A percentile compares a stretch with the other conserved stretches of the same genome.
These are phyloP conservation scores for Cyphomyrus plagiostoma DNA, from an alignment of 2,113 vertebrate genomes.

Conservation along the genomic window DNA sequence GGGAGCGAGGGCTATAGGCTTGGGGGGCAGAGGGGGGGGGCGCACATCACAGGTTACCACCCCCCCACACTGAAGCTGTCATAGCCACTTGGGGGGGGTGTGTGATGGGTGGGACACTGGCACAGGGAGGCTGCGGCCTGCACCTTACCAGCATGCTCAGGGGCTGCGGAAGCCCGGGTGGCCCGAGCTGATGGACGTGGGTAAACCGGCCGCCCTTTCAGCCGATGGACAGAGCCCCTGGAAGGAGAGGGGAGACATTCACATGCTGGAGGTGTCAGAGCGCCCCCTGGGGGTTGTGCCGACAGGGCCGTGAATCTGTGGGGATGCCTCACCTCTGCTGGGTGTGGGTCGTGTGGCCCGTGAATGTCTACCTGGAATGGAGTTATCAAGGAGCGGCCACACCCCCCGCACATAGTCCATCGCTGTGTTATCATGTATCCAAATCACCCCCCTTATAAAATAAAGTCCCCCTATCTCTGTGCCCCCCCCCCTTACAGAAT, in stretches of 20 bases:
- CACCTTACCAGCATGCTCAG: constrained; percentile 35
- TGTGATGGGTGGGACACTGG: constrained; percentile 26
- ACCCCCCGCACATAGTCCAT: constrained; percentile 33
- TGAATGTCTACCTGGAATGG: constrained; percentile 55
- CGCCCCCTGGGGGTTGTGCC: constrained; percentile 55
- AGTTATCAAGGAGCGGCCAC: constrained; percentile 43
- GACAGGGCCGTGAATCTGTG: constrained; percentile 57
- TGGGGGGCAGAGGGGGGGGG: too few species aligned
- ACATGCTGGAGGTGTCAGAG: constrained; percentile 50
- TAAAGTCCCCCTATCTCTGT: constrained; percentile 32
- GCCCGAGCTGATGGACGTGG: constrained; percentile 65
- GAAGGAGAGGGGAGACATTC: constrained; percentile 53
- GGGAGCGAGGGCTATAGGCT: too few species aligned
- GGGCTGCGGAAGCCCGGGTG: constrained; percentile 46
- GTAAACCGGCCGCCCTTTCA: constrained; percentile 64
- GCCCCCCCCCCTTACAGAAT: constrained; percentile 68
- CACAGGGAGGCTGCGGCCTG: constrained; percentile 27
- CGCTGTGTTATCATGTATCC: constrained; percentile 17
- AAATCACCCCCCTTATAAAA: not conserved
- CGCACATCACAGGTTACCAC: not conserved
- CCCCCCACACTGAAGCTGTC: not conserved
- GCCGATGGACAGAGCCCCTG: constrained; percentile 60
- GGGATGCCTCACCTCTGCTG: constrained; percentile 45
- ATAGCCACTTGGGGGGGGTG: too few species aligned
- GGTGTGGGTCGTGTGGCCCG: constrained; percentile 41